phyloP scores from a whole-genome alignment of 2,888 invertebrate species.

The Laothoe populi region DNA sequence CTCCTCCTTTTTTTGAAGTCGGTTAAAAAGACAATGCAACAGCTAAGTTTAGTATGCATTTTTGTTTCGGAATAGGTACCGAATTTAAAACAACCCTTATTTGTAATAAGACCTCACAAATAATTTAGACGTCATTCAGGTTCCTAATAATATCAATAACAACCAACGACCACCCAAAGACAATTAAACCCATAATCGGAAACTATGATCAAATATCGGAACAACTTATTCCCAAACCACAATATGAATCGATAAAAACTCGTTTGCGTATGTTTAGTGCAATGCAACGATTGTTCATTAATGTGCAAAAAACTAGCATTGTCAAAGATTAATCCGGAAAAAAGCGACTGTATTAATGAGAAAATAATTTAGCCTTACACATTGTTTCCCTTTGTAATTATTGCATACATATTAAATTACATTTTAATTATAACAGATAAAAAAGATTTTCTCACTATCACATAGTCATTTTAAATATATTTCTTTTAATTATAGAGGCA shows the following conservation, averaged over 20 bases:
- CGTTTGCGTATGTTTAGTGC: constrained; percentile 21
- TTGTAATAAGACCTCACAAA: neutral
- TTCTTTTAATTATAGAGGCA: neutral
- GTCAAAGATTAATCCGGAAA: constrained; percentile 40
- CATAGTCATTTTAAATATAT: neutral
- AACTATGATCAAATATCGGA: constrained; percentile 25
- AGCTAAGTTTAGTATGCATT: too few relatives aligned
- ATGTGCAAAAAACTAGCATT: constrained; percentile 41
- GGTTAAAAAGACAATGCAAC: too few relatives aligned
- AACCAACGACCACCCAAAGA: neutral
- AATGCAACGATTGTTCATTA: constrained; percentile 36
- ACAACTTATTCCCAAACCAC: constrained; percentile 24
- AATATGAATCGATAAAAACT: constrained; percentile 28
- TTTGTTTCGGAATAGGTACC: too few relatives aligned
- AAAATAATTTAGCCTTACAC: constrained; percentile 41
- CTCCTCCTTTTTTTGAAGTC: too few relatives aligned
- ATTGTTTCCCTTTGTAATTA: constrained; percentile 35
- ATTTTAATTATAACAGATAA: constrained; percentile 1
- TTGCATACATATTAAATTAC: constrained; percentile 8
- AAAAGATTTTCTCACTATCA: constrained; percentile 11
- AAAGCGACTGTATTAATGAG: constrained; percentile 38
- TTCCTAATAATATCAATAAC: too few relatives aligned
- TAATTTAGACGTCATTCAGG: too few relatives aligned
- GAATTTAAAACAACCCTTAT: too few relatives aligned
- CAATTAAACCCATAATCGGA: constrained; percentile 15